Percentiles rank a stretch among this genome's conserved stretches.
phyloP scores from a whole-genome alignment of 2,797 vertebrate species.

The Poliocrania exsul region DNA sequence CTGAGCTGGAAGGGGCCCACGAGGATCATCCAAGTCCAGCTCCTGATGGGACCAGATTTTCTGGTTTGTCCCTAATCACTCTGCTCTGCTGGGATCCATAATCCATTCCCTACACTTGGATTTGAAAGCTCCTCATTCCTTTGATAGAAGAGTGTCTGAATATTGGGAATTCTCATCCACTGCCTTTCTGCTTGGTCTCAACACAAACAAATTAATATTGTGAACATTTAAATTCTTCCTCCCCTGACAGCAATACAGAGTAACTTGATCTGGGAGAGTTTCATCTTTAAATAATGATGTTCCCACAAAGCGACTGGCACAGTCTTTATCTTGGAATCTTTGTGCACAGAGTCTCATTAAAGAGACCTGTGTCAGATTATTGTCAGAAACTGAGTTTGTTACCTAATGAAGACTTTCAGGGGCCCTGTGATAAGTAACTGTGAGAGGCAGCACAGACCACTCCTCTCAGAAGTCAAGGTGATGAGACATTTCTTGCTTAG shows the following conservation, averaged over 20 bases:
- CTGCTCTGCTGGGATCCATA: not conserved
- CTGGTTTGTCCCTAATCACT: not conserved
- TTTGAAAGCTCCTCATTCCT: not conserved
- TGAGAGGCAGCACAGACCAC: not conserved
- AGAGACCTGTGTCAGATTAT: not conserved
- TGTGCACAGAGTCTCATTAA: not conserved
- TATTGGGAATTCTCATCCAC: not conserved
- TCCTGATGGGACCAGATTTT: not conserved
- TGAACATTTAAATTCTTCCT: not conserved
- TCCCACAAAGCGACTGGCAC: not conserved
- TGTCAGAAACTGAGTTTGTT: not conserved
- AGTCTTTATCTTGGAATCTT: conserved; percentile 20
- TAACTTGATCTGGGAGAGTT: not conserved
- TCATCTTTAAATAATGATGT: conserved; percentile 18
- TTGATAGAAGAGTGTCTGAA: not conserved
- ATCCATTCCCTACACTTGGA: not conserved
- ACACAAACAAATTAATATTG: not conserved
- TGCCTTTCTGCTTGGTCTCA: not conserved
- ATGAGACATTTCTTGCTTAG: not conserved
- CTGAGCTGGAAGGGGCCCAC: not conserved
- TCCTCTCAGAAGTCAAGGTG: not conserved
- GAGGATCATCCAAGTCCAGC: not conserved
- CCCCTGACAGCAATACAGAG: not conserved
- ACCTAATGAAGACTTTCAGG: not conserved
- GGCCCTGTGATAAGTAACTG: not conserved